Evolutionary conservation across 2,797 vertebrate genomes (phyloP).

Genomic region (Eulemur rubriventer): DNA sequence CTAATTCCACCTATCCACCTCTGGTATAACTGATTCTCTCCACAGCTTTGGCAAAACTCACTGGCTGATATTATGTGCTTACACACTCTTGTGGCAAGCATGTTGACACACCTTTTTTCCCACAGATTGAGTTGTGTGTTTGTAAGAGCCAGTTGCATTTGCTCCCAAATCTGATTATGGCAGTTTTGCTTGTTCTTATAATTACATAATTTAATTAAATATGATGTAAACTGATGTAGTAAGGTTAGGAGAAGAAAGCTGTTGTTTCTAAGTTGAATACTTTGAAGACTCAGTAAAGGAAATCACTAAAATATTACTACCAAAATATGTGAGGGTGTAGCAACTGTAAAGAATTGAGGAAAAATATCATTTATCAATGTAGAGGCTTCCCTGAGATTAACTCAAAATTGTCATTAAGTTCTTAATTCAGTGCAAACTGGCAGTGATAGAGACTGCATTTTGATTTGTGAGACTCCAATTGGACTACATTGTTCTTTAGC

Average conservation of each 20-base stretch:
- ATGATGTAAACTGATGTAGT: slow-evolving; percentile 32
- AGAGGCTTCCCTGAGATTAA: neutral
- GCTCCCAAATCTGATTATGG: slow-evolving; percentile 53
- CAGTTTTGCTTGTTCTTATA: slow-evolving; percentile 53
- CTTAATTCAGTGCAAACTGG: neutral
- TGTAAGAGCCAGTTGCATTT: slow-evolving; percentile 40
- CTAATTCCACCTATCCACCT: neutral
- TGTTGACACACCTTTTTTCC: neutral
- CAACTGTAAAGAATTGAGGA: neutral
- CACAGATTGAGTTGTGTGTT: neutral
- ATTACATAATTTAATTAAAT: slow-evolving; percentile 67
- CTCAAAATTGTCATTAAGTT: neutral
- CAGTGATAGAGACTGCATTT: neutral
- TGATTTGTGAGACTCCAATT: neutral
- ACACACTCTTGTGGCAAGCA: neutral
- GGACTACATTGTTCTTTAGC: neutral
- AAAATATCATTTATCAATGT: neutral
- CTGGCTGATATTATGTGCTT: neutral
- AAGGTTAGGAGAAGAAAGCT: slow-evolving; percentile 21
- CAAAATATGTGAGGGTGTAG: neutral
- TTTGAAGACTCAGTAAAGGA: slow-evolving; percentile 46
- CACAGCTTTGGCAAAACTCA: neutral
- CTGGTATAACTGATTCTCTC: neutral
- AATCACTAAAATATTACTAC: neutral
- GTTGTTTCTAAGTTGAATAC: slow-evolving; percentile 4